phyloP scores from a whole-genome alignment of 2,888 invertebrate genomes.

The Cataglyphis cursor region DNA sequence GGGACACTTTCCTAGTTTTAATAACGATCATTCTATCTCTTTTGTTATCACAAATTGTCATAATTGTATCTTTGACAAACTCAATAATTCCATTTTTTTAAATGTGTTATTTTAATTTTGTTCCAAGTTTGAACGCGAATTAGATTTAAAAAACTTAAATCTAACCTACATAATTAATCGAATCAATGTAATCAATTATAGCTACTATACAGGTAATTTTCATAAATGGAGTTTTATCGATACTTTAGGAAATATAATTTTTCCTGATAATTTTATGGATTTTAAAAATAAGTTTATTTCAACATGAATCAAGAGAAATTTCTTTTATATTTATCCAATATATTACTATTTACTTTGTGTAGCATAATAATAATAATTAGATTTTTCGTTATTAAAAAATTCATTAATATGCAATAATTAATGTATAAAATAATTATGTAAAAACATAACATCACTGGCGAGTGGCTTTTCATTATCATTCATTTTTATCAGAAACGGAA shows the following conservation, averaged over 20 bases:
- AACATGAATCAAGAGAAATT: not conserved
- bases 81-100: not conserved
- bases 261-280: not conserved
- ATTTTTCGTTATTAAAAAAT: not conserved
- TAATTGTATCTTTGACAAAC: not conserved
- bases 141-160: not conserved
- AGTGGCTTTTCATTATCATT: slow-evolving; percentile 75
- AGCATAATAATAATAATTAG: slow-evolving; percentile 26
- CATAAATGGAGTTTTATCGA: not conserved
- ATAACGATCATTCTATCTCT: slow-evolving; percentile 53
- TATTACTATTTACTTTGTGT: not conserved
- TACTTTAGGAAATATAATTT: not conserved
- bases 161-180: not conserved
- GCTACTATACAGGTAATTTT: not conserved
- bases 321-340: slow-evolving; percentile 12
- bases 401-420: slow-evolving; percentile 5
- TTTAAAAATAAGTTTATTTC: not conserved
- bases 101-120: not conserved
- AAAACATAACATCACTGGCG: slow-evolving; percentile 14
- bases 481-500: slow-evolving; percentile 50
- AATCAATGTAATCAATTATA: not conserved
- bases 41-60: slow-evolving; percentile 13
- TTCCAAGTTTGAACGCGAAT: not conserved
- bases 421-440: not conserved
- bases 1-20: slow-evolving; percentile 56